These are phyloP conservation scores for Platanista minor DNA, from an alignment of 2,113 vertebrate genomes.

Conservation along the genomic window DNA sequence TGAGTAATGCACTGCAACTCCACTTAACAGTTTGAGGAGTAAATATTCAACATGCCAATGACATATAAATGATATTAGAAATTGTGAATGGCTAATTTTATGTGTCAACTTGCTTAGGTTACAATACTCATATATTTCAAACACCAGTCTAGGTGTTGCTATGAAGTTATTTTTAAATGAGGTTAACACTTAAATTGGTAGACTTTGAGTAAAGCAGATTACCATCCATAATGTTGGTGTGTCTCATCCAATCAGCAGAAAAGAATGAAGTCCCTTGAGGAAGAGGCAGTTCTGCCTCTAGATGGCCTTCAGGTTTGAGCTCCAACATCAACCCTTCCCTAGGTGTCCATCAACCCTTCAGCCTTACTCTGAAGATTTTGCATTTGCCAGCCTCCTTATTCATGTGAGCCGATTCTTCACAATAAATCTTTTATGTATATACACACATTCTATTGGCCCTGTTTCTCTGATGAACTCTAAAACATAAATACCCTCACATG, in stretches of 20 bases:
- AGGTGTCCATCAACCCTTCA: neutral
- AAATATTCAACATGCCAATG: neutral
- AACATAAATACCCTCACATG: neutral
- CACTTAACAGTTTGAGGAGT: neutral
- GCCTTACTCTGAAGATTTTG: neutral
- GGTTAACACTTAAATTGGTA: neutral
- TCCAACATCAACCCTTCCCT: neutral
- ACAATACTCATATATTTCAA: neutral
- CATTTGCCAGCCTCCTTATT: neutral
- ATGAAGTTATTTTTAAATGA: neutral
- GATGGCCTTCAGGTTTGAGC: neutral
- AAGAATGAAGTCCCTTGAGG: neutral
- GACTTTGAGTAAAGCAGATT: neutral
- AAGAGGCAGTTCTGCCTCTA: neutral
- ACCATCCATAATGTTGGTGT: neutral
- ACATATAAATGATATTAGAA: neutral
- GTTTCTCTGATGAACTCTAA: neutral
- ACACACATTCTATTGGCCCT: neutral
- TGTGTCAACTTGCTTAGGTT: neutral
- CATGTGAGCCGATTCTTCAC: neutral
- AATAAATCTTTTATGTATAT: neutral
- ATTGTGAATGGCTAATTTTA: neutral
- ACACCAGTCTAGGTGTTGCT: neutral
- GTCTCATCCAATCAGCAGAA: neutral
- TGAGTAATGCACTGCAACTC: neutral